Evolutionary conservation across 2,888 invertebrate genomes (phyloP).

Genomic region (Cremastobaeus sp.): DNA sequence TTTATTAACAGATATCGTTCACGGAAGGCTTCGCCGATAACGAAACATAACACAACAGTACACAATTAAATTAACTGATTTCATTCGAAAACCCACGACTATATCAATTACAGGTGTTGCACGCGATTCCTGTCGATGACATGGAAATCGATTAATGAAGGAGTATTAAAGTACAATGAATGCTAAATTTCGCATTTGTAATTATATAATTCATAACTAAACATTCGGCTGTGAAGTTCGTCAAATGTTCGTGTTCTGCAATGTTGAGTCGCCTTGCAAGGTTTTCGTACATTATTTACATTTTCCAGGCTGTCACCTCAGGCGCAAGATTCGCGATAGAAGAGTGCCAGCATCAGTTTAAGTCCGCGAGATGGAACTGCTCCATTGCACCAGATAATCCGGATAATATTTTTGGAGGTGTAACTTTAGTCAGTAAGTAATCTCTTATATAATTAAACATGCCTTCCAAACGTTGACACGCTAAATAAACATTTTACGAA

Average conservation of each 20-base stretch:
- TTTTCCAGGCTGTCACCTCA: constrained; percentile 85
- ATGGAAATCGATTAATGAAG: constrained; percentile 48
- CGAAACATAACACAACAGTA: constrained; percentile 7
- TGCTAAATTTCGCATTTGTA: no score
- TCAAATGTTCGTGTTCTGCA: no score
- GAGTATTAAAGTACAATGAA: constrained; percentile 41
- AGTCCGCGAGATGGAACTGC: constrained; percentile 93
- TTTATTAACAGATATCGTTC: constrained; percentile 1
- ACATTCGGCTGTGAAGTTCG: no score
- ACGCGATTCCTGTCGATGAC: constrained; percentile 54
- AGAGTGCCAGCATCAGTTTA: constrained; percentile 94
- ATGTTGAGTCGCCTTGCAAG: not conserved
- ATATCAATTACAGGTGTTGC: constrained; percentile 55
- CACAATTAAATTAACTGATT: constrained; percentile 29
- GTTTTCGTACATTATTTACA: constrained; percentile 13
- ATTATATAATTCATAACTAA: not conserved
- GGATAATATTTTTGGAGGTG: constrained; percentile 90
- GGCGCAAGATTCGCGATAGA: constrained; percentile 92
- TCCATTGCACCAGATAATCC: constrained; percentile 86
- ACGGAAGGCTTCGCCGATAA: not conserved
- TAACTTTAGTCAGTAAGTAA: constrained; percentile 89
- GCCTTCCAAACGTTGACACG: not conserved
- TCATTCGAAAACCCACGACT: constrained; percentile 26
- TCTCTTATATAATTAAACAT: not conserved
- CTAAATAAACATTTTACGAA: no score